phyloP scores from a whole-genome alignment of 1,140 invertebrate species.

The Geopemphigus sp. region DNA sequence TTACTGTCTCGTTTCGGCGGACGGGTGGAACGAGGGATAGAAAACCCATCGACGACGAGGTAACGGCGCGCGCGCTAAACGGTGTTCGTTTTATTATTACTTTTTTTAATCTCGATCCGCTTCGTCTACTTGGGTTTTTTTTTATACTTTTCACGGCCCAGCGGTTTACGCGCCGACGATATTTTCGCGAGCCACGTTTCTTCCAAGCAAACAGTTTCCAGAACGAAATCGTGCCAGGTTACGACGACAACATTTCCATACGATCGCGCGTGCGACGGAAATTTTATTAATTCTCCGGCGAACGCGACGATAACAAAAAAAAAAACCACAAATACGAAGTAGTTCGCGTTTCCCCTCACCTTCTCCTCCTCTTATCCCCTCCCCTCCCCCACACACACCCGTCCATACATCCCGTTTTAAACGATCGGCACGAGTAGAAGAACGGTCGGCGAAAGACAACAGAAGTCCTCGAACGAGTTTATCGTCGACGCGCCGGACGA shows the following conservation, averaged over 20 bases:
- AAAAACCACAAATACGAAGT: background rate
- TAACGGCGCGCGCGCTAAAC: background rate
- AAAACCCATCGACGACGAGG: background rate
- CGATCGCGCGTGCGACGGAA: background rate
- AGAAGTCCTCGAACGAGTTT: constrained; percentile 21
- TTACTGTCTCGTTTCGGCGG: background rate
- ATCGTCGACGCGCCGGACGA: background rate
- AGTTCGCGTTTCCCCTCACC: background rate
- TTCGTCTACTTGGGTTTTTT: too few relatives aligned
- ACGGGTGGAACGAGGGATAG: background rate
- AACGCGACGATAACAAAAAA: background rate
- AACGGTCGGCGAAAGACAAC: background rate
- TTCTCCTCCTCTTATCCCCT: too few relatives aligned
- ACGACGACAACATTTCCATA: background rate
- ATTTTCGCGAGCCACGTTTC: background rate
- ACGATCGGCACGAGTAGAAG: background rate
- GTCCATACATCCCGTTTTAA: background rate
- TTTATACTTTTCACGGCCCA: background rate
- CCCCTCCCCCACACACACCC: too few relatives aligned
- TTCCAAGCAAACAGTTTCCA: background rate
- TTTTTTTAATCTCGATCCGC: background rate
- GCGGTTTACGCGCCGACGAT: background rate
- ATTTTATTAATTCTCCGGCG: background rate
- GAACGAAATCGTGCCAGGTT: background rate
- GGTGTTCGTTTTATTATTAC: background rate